Conservation (phyloP, 1,140 invertebrate genomes). For the Zaprionus camerounensis region DNA sequence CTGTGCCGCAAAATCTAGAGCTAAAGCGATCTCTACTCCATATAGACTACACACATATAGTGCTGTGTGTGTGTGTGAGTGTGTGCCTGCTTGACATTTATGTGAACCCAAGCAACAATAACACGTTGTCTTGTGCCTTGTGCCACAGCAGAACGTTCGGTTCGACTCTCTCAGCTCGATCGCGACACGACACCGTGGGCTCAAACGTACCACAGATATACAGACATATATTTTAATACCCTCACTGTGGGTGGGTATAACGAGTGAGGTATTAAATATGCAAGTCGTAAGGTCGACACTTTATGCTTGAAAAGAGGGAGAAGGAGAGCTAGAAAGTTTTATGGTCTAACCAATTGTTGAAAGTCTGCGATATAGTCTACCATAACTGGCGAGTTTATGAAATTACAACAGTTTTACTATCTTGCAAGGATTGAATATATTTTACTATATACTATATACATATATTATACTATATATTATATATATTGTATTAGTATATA, state of each 20-base stretch:
- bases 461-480: background rate
- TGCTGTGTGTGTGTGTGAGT: slow-evolving; percentile 26
- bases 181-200: slow-evolving; percentile 67
- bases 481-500: background rate
- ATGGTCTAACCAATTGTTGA: background rate
- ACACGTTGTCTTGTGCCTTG: slow-evolving; percentile 64
- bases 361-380: too few species aligned
- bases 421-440: background rate
- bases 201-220: slow-evolving; percentile 36
- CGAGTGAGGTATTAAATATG: background rate
- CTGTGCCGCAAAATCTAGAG: slow-evolving; percentile 72
- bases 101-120: slow-evolving; percentile 77
- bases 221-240: slow-evolving; percentile 30
- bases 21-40: slow-evolving; percentile 58
- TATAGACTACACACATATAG: background rate
- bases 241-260: slow-evolving; percentile 16
- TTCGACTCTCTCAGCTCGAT: slow-evolving; percentile 30
- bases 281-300: background rate
- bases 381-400: too few species aligned
- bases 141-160: slow-evolving; percentile 47
- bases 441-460: background rate
- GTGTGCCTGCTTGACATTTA: slow-evolving; percentile 79
- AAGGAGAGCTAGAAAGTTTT: background rate
- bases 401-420: too few species aligned
- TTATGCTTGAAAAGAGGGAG: background rate